A percentile compares a stretch with the other conserved stretches of the same genome.
Conservation (phyloP, 2,888 invertebrate species). For the Ormia ochracea region DNA sequence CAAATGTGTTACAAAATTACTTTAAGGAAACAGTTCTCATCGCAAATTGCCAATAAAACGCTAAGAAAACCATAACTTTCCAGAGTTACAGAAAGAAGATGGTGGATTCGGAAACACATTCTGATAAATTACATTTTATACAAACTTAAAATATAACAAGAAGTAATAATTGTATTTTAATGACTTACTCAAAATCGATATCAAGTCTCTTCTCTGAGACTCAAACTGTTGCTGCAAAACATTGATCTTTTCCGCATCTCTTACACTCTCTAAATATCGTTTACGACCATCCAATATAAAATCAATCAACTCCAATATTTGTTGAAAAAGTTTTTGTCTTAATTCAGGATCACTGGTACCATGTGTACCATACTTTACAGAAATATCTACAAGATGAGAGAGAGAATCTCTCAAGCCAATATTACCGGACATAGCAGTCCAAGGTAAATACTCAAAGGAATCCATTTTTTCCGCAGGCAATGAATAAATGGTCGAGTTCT, state of each 20-base stretch:
- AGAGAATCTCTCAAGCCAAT: conserved; percentile 78
- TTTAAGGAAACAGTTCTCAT: too few species aligned
- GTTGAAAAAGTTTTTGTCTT: conserved; percentile 80
- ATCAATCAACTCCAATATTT: conserved; percentile 84
- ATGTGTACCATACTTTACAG: conserved; percentile 74
- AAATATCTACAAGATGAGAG: conserved; percentile 75
- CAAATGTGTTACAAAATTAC: too few species aligned
- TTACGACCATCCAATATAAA: conserved; percentile 85
- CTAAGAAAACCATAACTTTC: too few species aligned
- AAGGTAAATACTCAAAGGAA: conserved; percentile 82
- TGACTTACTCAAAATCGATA: conserved; percentile 81
- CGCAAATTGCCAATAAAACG: too few species aligned
- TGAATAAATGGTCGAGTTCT: conserved; percentile 78
- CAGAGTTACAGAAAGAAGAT: too few species aligned
- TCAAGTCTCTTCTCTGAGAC: conserved; percentile 81
- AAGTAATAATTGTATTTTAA: too few species aligned
- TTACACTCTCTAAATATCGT: conserved; percentile 83
- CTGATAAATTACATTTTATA: too few species aligned
- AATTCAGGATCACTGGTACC: conserved; percentile 75
- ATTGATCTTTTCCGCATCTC: conserved; percentile 79
- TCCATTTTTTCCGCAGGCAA: conserved; percentile 75
- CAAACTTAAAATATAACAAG: too few species aligned
- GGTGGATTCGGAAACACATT: too few species aligned
- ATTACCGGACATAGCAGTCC: conserved; percentile 83
- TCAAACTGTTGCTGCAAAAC: conserved; percentile 82